Base-by-base conservation (phyloP, 1,140 invertebrate genomes). In the Drosophila nigrodunni region DNA sequence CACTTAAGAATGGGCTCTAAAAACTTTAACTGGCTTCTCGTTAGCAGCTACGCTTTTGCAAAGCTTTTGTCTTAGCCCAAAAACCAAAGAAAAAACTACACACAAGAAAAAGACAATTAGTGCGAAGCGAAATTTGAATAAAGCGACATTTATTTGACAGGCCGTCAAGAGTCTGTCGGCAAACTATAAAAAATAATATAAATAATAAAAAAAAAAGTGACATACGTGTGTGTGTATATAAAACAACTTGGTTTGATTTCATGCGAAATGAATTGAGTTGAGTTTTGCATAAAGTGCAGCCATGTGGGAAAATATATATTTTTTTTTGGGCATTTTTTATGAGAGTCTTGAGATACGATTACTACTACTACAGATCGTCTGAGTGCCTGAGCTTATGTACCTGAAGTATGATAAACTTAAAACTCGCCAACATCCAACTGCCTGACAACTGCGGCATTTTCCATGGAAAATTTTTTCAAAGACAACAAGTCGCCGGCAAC, bases 81-180 rank as follows among this genome's bases (percentile, higher is more conserved):
- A 44, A 3, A 49, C 43, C 15, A 37, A 66, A 49, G 10, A 49
- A 39, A 49, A 37, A 49, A 61, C 49, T 11, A 9, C 21, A 8
- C 18, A 21, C 18, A 9, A 49, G 21, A 10, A 49, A 39, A 43
- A 83, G 83, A 88, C 83, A 88, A 88, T 88, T 88, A 88, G 83
- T 88, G 83, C 79, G 85, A 80, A 88, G 78, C 67, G 88, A 88
- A 90, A 91, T 90, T 90, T 90, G 87, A 90, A 91, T 90, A 91
- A 88, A 90, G 87, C 88, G 87, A 90, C 87, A 90, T 90, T 90
- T 90, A 90, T 91, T 90, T 90, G 88, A 90, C 87, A 90, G 81
- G 54, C 80, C 88, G 88, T 88, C 82, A 83, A 87, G 88, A 80
- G 88, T 74, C 80, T 87, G 78, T 88, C 83, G 83, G 83, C 83